Evolutionary conservation across 2,888 invertebrate genomes (phyloP).

Genomic region (Macrosiphum euphorbiae): DNA sequence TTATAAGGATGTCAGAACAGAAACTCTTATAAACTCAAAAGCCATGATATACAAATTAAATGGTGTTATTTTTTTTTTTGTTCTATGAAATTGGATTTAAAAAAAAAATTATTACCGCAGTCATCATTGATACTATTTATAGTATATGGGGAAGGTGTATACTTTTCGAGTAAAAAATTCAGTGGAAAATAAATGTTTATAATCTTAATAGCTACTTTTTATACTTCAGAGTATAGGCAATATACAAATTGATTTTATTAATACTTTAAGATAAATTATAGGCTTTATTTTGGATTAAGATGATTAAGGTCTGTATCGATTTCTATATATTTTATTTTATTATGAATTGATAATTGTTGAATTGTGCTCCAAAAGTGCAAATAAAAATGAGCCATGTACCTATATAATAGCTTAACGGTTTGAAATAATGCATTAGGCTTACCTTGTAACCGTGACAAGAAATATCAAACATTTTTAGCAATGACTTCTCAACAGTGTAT

Average conservation of each 20-base stretch:
- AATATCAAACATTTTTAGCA: neutral
- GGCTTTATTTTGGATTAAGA: too few relatives aligned
- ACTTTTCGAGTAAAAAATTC: neutral
- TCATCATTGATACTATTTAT: neutral
- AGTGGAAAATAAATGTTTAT: neutral
- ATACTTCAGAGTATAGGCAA: neutral
- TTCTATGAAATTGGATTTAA: neutral
- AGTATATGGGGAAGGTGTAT: neutral
- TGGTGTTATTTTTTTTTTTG: neutral
- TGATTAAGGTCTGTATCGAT: too few relatives aligned
- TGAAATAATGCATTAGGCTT: neutral
- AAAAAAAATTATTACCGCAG: neutral
- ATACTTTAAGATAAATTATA: neutral
- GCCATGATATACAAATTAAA: neutral
- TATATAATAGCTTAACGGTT: neutral
- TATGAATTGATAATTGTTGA: too few relatives aligned
- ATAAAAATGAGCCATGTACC: neutral
- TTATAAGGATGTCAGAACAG: neutral
- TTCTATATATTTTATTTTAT: too few relatives aligned
- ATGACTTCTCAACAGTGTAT: neutral
- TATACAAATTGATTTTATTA: neutral
- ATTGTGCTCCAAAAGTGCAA: too few relatives aligned
- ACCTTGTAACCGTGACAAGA: conserved; percentile 34
- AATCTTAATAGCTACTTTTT: neutral
- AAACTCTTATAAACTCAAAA: neutral